Base-by-base conservation (phyloP, 2,797 vertebrate species). In the Hoplostethus atlanticus region DNA sequence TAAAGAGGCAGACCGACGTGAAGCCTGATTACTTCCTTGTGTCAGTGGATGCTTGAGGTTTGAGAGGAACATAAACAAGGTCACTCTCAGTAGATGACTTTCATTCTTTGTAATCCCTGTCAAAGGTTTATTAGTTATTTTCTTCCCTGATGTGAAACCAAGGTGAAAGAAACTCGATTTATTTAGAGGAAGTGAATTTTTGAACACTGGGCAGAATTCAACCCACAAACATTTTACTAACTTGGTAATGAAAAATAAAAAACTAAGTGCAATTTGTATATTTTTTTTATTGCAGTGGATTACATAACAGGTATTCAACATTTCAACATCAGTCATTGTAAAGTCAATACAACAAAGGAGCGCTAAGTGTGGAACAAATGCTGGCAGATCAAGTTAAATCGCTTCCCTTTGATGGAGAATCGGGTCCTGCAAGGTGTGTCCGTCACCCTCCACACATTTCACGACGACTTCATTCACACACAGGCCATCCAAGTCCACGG, bases 271-370 rank as follows among this genome's bases (percentile, higher is more conserved):
- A 21, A 44, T 30, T 55, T 56, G n/a, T 34, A 36, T 34, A 56
- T n/a, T 48, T 46, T 52, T 57, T 61, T 61, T n/a, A 64, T 40
- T 64, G 40, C 44, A 57, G 42, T 31, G 40, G 40, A 55, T 66
- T 46, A 66, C 40, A 47, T 66, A 13, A 55, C 52, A 16, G 25
- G 15, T 67, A 36, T 47, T 56, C 16, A 55, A 57, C 40, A 55
- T 55, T 54, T 54, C 44, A 46, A 46, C 44, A 25, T 34, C 62
- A 17, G 8, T 17, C 42, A 47, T 47, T 46, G 16, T 34, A 56
- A 31, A 52, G n/a, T 17, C 15, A 56, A 8, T 30, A 36, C 21
- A 17, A 55, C 21, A 17, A 55, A 15, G 3, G 53, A 56, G 25
- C 15, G 12, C 21, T 54, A 46, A 5, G 64, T 30, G 34, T 38